A percentile compares a stretch with the other conserved stretches of the same genome.
Conservation (phyloP, 2,113 vertebrate species). For the mouse (Mus musculus) region DNA sequence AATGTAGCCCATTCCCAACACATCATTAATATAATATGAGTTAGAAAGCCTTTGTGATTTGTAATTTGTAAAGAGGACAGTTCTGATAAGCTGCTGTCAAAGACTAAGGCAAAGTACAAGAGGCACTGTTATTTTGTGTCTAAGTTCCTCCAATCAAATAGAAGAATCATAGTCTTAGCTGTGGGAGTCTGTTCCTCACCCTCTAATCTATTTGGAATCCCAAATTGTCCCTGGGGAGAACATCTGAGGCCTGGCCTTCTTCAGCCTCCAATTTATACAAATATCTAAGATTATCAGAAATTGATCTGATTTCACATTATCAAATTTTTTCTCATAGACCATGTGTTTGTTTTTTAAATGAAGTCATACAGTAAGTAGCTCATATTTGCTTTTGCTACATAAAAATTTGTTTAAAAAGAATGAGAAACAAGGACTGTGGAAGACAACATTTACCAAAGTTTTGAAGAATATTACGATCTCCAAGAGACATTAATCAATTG, state of each 20-base stretch:
- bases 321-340: slow-evolving; percentile 14
- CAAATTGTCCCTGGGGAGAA: neutral
- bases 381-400: neutral
- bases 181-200: slow-evolving; percentile 2
- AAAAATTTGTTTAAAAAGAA: neutral
- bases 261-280: neutral
- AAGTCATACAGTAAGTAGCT: neutral
- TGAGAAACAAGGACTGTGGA: neutral
- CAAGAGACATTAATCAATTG: neutral
- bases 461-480: neutral
- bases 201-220: neutral
- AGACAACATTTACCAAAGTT: neutral
- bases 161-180: slow-evolving; percentile 19
- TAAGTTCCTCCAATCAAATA: slow-evolving; percentile 18
- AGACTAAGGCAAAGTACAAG: neutral
- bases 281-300: neutral
- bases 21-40: slow-evolving; percentile 10
- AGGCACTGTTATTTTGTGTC: neutral
- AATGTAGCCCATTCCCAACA: neutral
- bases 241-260: neutral
- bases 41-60: neutral
- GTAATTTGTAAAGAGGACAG: neutral
- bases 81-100: slow-evolving; percentile 4
- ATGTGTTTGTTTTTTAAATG: neutral
- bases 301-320: neutral